These are phyloP conservation scores for Papilio helenus DNA, from an alignment of 1,140 invertebrate genomes.

Conservation along the genomic window DNA sequence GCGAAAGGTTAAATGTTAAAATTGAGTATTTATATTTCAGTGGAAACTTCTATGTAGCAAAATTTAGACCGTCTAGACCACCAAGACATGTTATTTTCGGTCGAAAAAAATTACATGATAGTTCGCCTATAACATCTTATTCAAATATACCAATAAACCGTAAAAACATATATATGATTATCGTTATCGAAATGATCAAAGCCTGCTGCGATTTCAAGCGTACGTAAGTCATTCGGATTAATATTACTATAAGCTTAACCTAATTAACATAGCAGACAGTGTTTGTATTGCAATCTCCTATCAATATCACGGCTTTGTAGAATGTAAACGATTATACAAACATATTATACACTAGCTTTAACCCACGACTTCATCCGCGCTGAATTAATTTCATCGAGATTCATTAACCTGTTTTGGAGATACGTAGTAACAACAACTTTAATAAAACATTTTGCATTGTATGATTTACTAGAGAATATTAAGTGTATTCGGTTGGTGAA, in stretches of 20 bases:
- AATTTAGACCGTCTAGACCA: too few species aligned
- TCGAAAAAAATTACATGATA: too few species aligned
- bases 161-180: background rate
- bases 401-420: too few species aligned
- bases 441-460: background rate
- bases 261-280: background rate
- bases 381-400: too few species aligned
- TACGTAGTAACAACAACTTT: too few species aligned
- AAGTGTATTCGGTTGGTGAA: background rate
- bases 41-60: too few species aligned
- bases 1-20: background rate
- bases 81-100: too few species aligned
- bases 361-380: too few species aligned
- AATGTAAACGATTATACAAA: background rate
- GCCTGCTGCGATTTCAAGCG: background rate
- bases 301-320: background rate
- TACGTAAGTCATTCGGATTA: background rate
- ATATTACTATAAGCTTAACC: conserved; percentile 1
- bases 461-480: background rate
- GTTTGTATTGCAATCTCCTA: background rate
- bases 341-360: background rate
- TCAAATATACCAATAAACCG: too few species aligned
- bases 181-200: background rate
- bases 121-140: too few species aligned
- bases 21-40: background rate